Percentiles rank a stretch among this genome's conserved stretches.
Conservation (phyloP, 2,888 invertebrate genomes). For the Parasteatoda lunata region DNA sequence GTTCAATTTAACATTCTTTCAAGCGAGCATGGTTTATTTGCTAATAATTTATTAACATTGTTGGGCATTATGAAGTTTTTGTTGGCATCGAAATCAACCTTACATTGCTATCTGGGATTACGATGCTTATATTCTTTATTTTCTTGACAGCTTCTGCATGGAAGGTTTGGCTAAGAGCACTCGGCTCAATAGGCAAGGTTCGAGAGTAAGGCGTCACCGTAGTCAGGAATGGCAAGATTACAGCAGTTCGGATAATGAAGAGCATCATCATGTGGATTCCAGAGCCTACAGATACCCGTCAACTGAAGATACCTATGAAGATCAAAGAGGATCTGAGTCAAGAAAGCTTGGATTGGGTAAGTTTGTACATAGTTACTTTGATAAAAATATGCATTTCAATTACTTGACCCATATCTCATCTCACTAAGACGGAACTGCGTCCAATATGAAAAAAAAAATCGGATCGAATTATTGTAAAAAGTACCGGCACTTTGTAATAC, state of each 20-base stretch:
- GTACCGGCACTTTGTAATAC: no score
- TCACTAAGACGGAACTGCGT: no score
- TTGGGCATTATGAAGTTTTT: no score
- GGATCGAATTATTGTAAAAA: no score
- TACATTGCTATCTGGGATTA: not conserved
- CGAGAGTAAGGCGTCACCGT: conserved; percentile 61
- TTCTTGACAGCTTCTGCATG: conserved; percentile 41
- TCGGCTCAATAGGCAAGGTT: conserved; percentile 65
- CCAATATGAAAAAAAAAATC: no score
- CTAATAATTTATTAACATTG: no score
- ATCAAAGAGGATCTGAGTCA: conserved; percentile 29
- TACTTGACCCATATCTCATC: no score
- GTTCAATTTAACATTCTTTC: no score
- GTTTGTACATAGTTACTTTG: not conserved
- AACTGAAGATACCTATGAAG: conserved; percentile 40
- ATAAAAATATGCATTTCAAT: not conserved
- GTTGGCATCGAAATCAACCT: no score
- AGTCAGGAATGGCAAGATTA: conserved; percentile 69
- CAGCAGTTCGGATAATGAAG: conserved; percentile 67
- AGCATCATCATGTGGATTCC: conserved; percentile 31
- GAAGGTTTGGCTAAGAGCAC: conserved; percentile 57
- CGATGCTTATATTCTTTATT: not conserved
- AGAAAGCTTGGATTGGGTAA: conserved; percentile 29
- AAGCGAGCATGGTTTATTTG: no score
- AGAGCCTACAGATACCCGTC: conserved; percentile 46